phyloP scores from a whole-genome alignment of 1,140 invertebrate genomes.

The Conopomorpha cramerella region DNA sequence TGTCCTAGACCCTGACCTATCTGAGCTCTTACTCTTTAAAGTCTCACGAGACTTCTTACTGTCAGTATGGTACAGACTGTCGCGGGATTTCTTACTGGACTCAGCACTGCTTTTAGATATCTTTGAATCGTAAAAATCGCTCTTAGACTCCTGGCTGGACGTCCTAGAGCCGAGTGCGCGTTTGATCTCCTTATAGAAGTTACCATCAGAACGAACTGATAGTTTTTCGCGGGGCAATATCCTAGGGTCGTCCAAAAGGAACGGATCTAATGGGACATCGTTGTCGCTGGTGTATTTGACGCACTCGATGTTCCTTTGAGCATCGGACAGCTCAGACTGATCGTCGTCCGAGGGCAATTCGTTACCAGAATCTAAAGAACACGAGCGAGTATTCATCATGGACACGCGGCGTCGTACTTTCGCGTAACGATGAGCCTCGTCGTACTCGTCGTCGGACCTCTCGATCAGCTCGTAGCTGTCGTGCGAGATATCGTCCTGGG shows the following conservation, averaged over 20 bases:
- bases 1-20: slow-evolving; percentile 59
- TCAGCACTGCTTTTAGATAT: slow-evolving; percentile 65
- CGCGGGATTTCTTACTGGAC: slow-evolving; percentile 65
- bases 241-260: slow-evolving; percentile 68
- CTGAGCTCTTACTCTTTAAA: slow-evolving; percentile 63
- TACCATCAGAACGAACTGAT: slow-evolving; percentile 69
- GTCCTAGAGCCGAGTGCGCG: slow-evolving; percentile 63
- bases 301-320: slow-evolving; percentile 27
- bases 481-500: slow-evolving; percentile 85
- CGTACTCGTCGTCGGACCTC: slow-evolving; percentile 69
- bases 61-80: slow-evolving; percentile 66
- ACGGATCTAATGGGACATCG: slow-evolving; percentile 65
- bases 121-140: slow-evolving; percentile 69
- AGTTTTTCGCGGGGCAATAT: slow-evolving; percentile 70
- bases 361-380: slow-evolving; percentile 71
- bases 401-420: slow-evolving; percentile 20
- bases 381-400: slow-evolving; percentile 61
- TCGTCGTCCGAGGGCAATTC: slow-evolving; percentile 71
- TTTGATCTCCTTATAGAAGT: slow-evolving; percentile 70
- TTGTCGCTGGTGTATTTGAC: slow-evolving; percentile 65
- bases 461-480: slow-evolving; percentile 87
- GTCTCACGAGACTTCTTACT: slow-evolving; percentile 67
- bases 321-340: slow-evolving; percentile 57
- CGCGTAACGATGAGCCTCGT: slow-evolving; percentile 38
- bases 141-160: slow-evolving; percentile 69